Evolutionary conservation across 1,140 invertebrate genomes (phyloP).

Genomic region (Belonocnema kinseyi): DNA sequence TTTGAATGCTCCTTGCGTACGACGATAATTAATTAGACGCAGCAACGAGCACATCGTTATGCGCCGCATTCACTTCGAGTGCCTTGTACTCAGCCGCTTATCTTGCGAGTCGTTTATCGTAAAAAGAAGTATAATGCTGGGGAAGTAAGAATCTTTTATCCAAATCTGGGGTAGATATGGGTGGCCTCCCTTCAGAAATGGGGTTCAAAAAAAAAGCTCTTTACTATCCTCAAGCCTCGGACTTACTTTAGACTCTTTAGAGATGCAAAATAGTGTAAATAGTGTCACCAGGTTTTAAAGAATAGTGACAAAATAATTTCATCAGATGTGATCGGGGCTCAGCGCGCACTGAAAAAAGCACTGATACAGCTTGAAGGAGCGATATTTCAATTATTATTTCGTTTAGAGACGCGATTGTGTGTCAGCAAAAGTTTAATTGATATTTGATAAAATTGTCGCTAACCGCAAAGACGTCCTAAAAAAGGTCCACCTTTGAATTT

Average conservation of each 20-base stretch:
- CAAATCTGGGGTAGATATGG: not conserved
- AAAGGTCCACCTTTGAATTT: too few relatives aligned
- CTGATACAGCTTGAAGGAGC: too few relatives aligned
- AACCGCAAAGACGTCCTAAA: too few relatives aligned
- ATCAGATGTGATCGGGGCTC: too few relatives aligned
- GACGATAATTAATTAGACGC: slow-evolving; percentile 39
- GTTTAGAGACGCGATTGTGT: fast-evolving
- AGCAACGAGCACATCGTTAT: slow-evolving; percentile 30
- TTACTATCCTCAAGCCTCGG: not conserved
- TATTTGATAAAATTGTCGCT: too few relatives aligned
- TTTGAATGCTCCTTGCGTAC: slow-evolving; percentile 24
- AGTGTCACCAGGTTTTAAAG: too few relatives aligned
- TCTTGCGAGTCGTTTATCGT: slow-evolving; percentile 36
- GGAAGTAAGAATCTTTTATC: not conserved
- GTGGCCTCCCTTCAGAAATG: not conserved
- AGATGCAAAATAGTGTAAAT: too few relatives aligned
- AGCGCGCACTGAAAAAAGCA: too few relatives aligned
- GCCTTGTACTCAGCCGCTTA: slow-evolving; percentile 29
- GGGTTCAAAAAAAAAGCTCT: not conserved
- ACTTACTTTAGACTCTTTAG: too few relatives aligned
- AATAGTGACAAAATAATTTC: too few relatives aligned
- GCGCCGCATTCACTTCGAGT: slow-evolving; percentile 31
- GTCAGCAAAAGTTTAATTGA: too few relatives aligned
- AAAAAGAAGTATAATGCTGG: slow-evolving; percentile 24
- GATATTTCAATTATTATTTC: too few relatives aligned